These are phyloP conservation scores for Oxyura jamaicensis DNA, from an alignment of 2,113 vertebrate species.

Conservation along the genomic window DNA sequence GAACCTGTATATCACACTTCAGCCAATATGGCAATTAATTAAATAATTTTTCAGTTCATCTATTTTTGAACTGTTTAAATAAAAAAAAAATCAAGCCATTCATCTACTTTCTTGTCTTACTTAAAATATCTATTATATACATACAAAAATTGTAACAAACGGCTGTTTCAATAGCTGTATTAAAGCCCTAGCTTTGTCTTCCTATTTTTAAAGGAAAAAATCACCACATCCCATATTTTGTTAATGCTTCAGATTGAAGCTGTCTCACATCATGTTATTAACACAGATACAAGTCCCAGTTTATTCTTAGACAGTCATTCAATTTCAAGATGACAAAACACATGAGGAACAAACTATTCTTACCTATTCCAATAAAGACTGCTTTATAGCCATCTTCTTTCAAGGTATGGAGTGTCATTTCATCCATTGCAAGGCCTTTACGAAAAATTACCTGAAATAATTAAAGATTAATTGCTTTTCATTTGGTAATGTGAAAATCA, in stretches of 20 bases:
- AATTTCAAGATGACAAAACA: neutral
- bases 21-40: slow-evolving; percentile 10
- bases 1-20: neutral
- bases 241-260: neutral
- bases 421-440: slow-evolving; percentile 82
- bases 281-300: neutral
- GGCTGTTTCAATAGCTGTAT: neutral
- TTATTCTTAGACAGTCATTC: neutral
- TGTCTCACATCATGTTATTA: neutral
- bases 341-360: slow-evolving; percentile 41
- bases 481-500: neutral
- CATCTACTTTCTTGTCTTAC: neutral
- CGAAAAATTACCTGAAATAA: slow-evolving; percentile 84
- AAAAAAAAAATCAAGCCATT: neutral
- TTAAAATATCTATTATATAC: neutral
- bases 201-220: neutral
- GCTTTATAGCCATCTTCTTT: slow-evolving; percentile 85
- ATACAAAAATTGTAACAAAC: neutral
- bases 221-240: neutral
- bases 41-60: neutral
- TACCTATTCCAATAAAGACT: slow-evolving; percentile 92
- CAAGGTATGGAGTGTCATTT: slow-evolving; percentile 83
- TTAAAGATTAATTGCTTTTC: neutral
- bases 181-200: neutral
- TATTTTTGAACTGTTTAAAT: slow-evolving; percentile 17